Percentiles rank a stretch among this genome's conserved stretches.
Evolutionary conservation across 2,888 invertebrate species (phyloP).

Genomic region (Drosophila incognita): DNA sequence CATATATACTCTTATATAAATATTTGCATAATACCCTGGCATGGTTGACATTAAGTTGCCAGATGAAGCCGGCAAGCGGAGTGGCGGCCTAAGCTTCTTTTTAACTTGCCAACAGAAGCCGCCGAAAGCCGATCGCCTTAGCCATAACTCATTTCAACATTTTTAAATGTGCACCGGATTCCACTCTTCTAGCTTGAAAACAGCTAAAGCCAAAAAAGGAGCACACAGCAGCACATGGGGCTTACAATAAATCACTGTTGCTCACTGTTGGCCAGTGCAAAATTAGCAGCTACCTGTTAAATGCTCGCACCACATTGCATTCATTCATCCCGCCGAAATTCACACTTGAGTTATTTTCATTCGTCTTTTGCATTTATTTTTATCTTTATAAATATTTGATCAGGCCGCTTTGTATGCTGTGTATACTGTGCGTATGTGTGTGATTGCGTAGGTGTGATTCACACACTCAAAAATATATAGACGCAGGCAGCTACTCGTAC

Average conservation of each 20-base stretch:
- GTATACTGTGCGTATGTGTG: conserved; percentile 9
- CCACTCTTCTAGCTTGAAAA: background rate
- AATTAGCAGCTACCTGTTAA: conserved; percentile 58
- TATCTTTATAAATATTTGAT: conserved; percentile 63
- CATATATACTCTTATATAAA: conserved; percentile 36
- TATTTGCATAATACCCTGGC: conserved; percentile 58
- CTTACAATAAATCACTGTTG: conserved; percentile 55
- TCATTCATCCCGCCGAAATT: conserved; percentile 23
- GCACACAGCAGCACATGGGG: conserved; percentile 6
- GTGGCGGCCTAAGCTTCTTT: conserved; percentile 43
- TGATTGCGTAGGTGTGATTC: conserved; percentile 24
- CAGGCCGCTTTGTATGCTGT: conserved; percentile 44
- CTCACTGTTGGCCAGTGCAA: conserved; percentile 30
- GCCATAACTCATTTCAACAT: conserved; percentile 52
- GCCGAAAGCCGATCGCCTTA: conserved; percentile 21
- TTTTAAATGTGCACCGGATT: conserved; percentile 21
- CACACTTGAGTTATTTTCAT: conserved; percentile 57
- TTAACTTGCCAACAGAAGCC: conserved; percentile 17
- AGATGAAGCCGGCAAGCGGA: conserved; percentile 29
- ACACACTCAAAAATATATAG: conserved; percentile 26
- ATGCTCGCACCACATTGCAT: conserved; percentile 33
- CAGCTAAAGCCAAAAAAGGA: background rate
- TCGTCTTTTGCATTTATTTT: conserved; percentile 37
- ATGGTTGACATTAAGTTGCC: conserved; percentile 59
- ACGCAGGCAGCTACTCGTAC: conserved; percentile 4